Base-by-base conservation (phyloP, 1,140 invertebrate species). In the Neelides sp. region DNA sequence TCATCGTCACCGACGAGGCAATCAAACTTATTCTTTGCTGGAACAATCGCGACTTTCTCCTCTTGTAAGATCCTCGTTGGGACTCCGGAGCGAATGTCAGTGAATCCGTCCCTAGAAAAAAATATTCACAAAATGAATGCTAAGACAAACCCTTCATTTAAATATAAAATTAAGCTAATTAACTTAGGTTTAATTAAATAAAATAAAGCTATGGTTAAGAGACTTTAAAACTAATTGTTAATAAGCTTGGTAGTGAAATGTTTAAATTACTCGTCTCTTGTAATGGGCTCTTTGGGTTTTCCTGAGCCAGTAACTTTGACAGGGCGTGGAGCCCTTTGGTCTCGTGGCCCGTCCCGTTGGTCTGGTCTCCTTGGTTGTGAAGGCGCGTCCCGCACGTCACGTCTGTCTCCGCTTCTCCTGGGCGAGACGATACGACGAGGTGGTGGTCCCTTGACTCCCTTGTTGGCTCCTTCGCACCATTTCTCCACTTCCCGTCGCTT, bases 21-120 rank as follows among this genome's bases (percentile, higher is more conserved):
- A 47, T 32, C 27, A 28, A 52, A 52, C 35, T 52, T 52, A 35
- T 52, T 52, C 26, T 13, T 15, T 13, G 35, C 28, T 13, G 50
- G 17, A 32, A 47, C 23, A 23, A 52, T 27, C 15, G 37, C 43
- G 19, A 37, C 35, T 26, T 47, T 52, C 39, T 52, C 50, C 34
- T 52, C 50, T 4, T 52, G 50, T 32, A 45, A 34, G 3, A 43
- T 41, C 32, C 37, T 34, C 12, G 30, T 22, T 15, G 27, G 42
- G 15, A 27, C 42, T 30, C 34, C 42, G 20, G 42, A 45, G 15
- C 24, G 22, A 20, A 26, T 12, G 17, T 43, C 36, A 12, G 44
- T 20, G 35, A 52, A 52, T n/a, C 50, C 50, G 13, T 52, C 50
- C 20, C 50, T 52, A 23, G 12, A 34, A 20, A 5, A 19, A 17